These are phyloP conservation scores for Mesoclemmys tuberculata DNA, from an alignment of 2,113 vertebrate genomes.

Conservation along the genomic window DNA sequence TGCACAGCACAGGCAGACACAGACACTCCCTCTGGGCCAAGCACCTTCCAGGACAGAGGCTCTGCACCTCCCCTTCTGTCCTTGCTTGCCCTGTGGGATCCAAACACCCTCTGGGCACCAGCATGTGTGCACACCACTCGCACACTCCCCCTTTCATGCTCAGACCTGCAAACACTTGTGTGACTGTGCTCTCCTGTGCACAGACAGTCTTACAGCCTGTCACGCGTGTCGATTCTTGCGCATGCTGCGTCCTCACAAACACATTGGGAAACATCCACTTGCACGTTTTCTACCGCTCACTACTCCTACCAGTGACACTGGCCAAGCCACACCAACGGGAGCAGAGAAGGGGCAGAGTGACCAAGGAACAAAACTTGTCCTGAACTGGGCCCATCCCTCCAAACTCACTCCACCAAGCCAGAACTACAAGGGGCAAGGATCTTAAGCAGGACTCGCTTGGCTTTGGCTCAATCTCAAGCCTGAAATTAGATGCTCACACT, in stretches of 20 bases:
- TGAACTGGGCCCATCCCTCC: neutral
- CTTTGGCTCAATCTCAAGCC: neutral
- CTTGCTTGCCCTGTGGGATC: neutral
- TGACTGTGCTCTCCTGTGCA: neutral
- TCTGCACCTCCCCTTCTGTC: neutral
- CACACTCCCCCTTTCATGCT: neutral
- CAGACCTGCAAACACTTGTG: neutral
- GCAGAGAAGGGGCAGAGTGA: neutral
- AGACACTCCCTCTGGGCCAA: neutral
- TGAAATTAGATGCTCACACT: slow-evolving; percentile 1
- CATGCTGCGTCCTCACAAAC: neutral
- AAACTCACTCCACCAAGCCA: neutral
- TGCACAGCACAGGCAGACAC: neutral
- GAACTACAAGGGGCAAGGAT: neutral
- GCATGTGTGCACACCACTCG: neutral
- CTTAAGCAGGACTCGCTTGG: neutral
- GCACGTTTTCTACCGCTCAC: neutral
- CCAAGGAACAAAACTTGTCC: neutral
- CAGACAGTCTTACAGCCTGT: neutral
- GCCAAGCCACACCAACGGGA: neutral
- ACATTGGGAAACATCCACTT: neutral
- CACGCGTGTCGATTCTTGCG: neutral
- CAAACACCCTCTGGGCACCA: neutral
- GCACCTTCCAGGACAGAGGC: neutral
- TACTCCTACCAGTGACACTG: neutral